Evolutionary conservation across 2,888 invertebrate species (phyloP), one percentile per base, ranked within the genome.

Genomic region (Pyrocoelia pectoralis): DNA sequence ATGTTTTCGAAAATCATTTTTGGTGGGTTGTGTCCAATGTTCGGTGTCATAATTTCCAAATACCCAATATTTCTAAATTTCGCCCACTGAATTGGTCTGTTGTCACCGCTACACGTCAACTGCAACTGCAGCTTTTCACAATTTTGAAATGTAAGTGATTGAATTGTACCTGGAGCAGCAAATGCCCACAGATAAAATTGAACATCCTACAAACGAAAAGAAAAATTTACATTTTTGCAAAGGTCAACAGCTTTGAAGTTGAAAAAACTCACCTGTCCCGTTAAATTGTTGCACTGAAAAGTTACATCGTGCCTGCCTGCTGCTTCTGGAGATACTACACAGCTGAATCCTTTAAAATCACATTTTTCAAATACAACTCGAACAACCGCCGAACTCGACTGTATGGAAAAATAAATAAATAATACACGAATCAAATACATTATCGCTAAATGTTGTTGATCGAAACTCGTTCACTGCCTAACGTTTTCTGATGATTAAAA

Each of bases 181-280:
- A 81, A 86, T 69, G 85, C 84, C 75, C 84, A 85, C 1, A 86
- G 74, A 61, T 83, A 83, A 55, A 86, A 75, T 41, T 81, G 77
- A 63, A 82, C 79, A 55, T 85, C 84, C 86, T 86, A 79, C 61
- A 84, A 85, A 63, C 9, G 41, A 41, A 51, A 41, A 28, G 14
- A 10, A 41, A 41, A 41, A 3, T 13, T 12, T 13, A 41, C 18
- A 46, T 46, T 46, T 46, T 46, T 18, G n/a, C 15, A 17, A 19
- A 33, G 49, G 48, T 56, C n/a, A 51, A 40, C 17, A 12, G 29
- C n/a, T 14, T 29, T n/a, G 18, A 8, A 17, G n/a, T 18, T 15
- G 29, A 46, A 18, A 33, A 38, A 40, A 66, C 65, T 70, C 62
- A 70, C 70, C 61, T 68, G 67, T 24, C 56, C 54, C 13, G 64